Evolutionary conservation across 2,888 invertebrate genomes (phyloP).

Genomic region (Galerucella pusilla): DNA sequence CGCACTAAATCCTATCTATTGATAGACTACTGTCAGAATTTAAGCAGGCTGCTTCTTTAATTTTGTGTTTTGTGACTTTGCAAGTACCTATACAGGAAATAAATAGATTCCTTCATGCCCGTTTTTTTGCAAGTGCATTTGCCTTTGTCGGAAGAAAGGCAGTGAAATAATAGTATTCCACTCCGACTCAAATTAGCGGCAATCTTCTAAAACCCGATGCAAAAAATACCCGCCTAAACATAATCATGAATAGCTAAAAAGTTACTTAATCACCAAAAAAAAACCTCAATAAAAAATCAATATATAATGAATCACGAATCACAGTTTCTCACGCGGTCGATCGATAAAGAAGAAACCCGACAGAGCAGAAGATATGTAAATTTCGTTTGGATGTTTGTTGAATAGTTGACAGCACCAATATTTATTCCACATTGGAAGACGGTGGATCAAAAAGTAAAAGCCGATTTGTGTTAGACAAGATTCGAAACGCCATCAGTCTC

Average conservation of each 20-base stretch:
- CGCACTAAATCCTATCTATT: too few species aligned
- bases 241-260: constrained; percentile 7
- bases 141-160: not conserved
- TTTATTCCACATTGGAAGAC: constrained; percentile 39
- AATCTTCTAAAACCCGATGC: not conserved
- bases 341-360: constrained; percentile 11
- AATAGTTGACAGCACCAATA: constrained; percentile 44
- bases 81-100: too few species aligned
- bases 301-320: constrained; percentile 20
- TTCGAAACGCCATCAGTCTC: constrained; percentile 40
- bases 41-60: too few species aligned
- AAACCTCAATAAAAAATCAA: constrained; percentile 15
- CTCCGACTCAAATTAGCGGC: not conserved
- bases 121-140: too few species aligned
- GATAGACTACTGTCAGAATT: too few species aligned
- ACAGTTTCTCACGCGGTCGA: constrained; percentile 20
- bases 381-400: constrained; percentile 37
- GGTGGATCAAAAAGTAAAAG: constrained; percentile 52
- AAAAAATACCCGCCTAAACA: constrained; percentile 2
- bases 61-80: too few species aligned
- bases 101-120: too few species aligned
- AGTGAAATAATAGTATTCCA: not conserved
- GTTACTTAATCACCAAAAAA: constrained; percentile 16
- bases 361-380: constrained; percentile 31
- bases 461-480: constrained; percentile 54